A percentile compares a stretch with the other conserved stretches of the same genome.
These are phyloP conservation scores for Aegithalos caudatus DNA, from an alignment of 2,113 vertebrate species.

Conservation along the genomic window DNA sequence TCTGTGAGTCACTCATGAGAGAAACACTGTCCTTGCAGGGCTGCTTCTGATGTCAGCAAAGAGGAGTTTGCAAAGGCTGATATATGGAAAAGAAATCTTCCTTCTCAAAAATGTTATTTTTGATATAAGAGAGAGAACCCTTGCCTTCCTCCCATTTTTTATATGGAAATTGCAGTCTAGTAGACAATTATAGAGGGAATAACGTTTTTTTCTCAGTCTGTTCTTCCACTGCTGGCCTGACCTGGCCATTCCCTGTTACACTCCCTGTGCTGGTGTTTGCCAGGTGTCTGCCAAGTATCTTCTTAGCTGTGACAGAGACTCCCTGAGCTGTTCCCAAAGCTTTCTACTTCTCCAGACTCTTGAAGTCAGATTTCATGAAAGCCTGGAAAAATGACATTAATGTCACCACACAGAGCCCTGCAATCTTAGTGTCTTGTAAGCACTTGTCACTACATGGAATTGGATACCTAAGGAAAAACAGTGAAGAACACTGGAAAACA, in stretches of 20 bases:
- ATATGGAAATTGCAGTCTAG: neutral
- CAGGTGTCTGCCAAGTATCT: neutral
- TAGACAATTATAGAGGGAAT: neutral
- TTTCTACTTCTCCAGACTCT: neutral
- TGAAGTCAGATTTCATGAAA: neutral
- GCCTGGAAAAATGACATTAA: neutral
- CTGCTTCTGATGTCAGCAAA: neutral
- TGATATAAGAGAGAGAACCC: neutral
- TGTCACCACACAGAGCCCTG: neutral
- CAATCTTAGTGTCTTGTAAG: neutral
- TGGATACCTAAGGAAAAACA: neutral
- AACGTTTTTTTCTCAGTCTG: rapidly evolving
- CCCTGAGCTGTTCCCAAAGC: neutral
- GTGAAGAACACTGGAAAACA: neutral
- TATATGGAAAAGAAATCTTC: neutral
- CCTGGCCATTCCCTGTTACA: neutral
- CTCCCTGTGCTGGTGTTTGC: neutral
- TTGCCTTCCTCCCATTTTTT: neutral
- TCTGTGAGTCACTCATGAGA: neutral
- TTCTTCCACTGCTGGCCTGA: neutral
- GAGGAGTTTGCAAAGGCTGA: neutral
- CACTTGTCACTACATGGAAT: neutral
- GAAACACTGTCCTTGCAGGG: neutral
- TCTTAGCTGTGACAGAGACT: neutral
- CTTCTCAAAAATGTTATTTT: neutral